Base-by-base conservation (phyloP, 1,140 invertebrate genomes). In the Venturia canescens region DNA sequence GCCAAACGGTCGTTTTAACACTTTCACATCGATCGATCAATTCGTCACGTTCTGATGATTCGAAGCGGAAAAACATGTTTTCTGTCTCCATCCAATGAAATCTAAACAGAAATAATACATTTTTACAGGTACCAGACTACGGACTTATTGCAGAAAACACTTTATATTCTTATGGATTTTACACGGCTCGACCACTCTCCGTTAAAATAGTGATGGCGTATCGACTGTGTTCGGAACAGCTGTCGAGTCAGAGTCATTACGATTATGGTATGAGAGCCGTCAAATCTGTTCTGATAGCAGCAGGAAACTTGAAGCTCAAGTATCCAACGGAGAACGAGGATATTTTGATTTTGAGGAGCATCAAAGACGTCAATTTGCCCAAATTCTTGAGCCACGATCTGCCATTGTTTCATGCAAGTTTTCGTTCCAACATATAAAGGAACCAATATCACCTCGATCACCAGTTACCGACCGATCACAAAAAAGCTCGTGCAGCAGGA, bases 161-260 rank as follows among this genome's bases (percentile, higher is more conserved):
- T 67, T 89, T 99, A 0, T 98, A 98, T 86, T 98, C 98, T 0
- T 98, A 95, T 89, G 98, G 98, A n/a, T 99, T 98, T 88, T 93
- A 97, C 13, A 95, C 96, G 67, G 98, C 98, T 3, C 95, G 97
- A 81, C 95, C 97, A 1, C 91, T 99, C 26, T 96, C 98, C 0
- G 94, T 98, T 0, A 99, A 99, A 93, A 99, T 99, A 85, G 98
- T 99, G 1, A 97, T 97, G 78, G 97, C 97, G 0, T 99, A 99
- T 91, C 94, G 96, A 81, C 92, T 99, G 6, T 99, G 98, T 86
- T 98, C 98, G 0, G 98, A 99, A 88, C 98, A 99, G 91, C 91
- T 99, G 69, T 98, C 97, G 0, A 98, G 96, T 13, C 98, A 99
- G 90, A 95, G 95, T 88, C 98, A 99, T 93, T 99, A 99, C 88